A percentile compares a stretch with the other conserved stretches of the same genome.
Conservation (phyloP, 2,888 invertebrate genomes). For the Acheta domesticus region DNA sequence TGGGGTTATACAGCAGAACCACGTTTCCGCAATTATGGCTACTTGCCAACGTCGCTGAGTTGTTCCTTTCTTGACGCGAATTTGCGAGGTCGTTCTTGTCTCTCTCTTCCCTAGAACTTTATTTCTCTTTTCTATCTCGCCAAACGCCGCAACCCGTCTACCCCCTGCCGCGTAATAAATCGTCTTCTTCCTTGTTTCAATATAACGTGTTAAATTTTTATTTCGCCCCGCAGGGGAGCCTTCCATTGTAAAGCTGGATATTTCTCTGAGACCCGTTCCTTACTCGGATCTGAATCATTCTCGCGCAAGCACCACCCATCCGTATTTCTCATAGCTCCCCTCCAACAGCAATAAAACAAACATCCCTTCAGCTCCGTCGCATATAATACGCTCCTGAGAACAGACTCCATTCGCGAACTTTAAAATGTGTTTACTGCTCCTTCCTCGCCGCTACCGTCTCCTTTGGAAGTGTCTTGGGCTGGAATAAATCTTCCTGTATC, state of each 20-base stretch:
- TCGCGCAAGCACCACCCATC: background rate
- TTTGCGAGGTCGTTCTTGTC: background rate
- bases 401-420: background rate
- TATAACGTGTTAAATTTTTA: background rate
- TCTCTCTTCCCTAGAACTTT: background rate
- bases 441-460: background rate
- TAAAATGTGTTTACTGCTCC: background rate
- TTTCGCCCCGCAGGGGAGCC: background rate
- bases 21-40: background rate
- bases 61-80: background rate
- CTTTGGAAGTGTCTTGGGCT: too few species aligned
- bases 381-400: background rate
- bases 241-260: too few species aligned
- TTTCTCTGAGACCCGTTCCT: background rate
- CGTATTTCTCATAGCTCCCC: background rate
- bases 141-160: too few species aligned
- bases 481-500: too few species aligned
- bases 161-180: background rate
- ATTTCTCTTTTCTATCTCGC: background rate
- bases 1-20: background rate
- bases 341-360: background rate
- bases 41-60: background rate
- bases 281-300: background rate
- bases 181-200: background rate
- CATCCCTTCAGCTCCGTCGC: background rate